A percentile compares a stretch with the other conserved stretches of the same genome.
Evolutionary conservation across 2,797 vertebrate species (phyloP).

Genomic region (Cirrhinus mrigala): DNA sequence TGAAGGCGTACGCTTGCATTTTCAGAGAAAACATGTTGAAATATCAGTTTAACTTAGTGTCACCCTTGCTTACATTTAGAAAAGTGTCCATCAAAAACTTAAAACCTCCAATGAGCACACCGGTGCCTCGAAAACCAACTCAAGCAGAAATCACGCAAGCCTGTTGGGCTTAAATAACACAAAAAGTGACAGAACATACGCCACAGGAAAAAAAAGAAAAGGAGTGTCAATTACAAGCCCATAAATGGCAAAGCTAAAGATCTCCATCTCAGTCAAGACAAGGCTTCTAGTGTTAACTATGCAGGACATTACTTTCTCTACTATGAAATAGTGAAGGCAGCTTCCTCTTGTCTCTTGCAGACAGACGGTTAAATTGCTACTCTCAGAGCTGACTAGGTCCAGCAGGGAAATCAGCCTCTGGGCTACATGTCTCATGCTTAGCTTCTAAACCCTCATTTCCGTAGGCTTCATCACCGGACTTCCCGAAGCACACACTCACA

Average conservation of each 20-base stretch:
- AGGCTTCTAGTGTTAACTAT: background rate
- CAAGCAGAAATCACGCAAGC: slow-evolving; percentile 41
- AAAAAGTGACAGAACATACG: background rate
- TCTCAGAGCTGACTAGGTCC: background rate
- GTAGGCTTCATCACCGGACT: slow-evolving; percentile 17
- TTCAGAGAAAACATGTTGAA: slow-evolving; percentile 7
- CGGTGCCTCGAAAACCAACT: slow-evolving; percentile 25
- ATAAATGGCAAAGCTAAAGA: background rate
- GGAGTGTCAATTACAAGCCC: slow-evolving; percentile 12
- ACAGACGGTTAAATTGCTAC: slow-evolving; percentile 38
- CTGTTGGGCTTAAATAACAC: slow-evolving; percentile 1
- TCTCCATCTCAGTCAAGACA: background rate
- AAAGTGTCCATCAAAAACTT: slow-evolving; percentile 39
- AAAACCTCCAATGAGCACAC: slow-evolving; percentile 33
- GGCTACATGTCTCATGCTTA: slow-evolving; percentile 16
- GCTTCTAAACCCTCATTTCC: slow-evolving; percentile 22
- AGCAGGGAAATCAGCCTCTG: slow-evolving; percentile 34
- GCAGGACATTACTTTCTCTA: background rate
- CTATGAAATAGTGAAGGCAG: slow-evolving; percentile 12
- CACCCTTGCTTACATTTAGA: slow-evolving; percentile 24
- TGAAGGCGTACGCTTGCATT: background rate
- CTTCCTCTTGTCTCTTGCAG: slow-evolving; percentile 44
- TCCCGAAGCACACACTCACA: background rate
- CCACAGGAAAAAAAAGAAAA: background rate
- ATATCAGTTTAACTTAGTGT: slow-evolving; percentile 26